Evolutionary conservation across 2,113 vertebrate species (phyloP).

Genomic region (Otis tarda): DNA sequence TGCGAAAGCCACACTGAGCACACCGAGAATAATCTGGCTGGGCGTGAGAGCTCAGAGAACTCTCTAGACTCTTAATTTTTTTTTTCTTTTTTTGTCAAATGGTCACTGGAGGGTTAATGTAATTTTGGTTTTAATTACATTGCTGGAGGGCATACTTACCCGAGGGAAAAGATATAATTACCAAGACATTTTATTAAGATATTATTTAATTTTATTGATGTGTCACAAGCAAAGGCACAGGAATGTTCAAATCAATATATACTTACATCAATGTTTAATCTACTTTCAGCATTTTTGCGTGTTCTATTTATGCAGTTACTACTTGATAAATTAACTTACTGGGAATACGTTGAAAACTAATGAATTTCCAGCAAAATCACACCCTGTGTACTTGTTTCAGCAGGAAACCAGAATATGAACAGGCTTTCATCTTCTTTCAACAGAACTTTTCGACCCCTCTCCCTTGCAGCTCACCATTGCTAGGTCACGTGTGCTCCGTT

Average conservation of each 20-base stretch:
- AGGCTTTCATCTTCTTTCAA: background rate
- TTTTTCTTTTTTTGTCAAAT: background rate
- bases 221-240: conserved; percentile 48
- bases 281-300: conserved; percentile 67
- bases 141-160: conserved; percentile 41
- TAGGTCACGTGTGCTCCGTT: background rate
- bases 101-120: conserved; percentile 50
- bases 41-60: background rate
- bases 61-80: background rate
- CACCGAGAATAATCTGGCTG: background rate
- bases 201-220: conserved; percentile 77
- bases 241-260: conserved; percentile 61
- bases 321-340: conserved; percentile 71
- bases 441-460: background rate
- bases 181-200: conserved; percentile 74
- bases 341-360: conserved; percentile 48
- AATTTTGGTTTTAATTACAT: conserved; percentile 60
- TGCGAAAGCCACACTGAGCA: accelerated
- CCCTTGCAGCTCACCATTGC: background rate
- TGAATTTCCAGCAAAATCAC: conserved; percentile 54
- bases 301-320: conserved; percentile 72
- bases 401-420: background rate
- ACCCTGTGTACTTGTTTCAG: conserved; percentile 20
- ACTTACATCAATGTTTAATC: conserved; percentile 75
- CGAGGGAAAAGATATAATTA: conserved; percentile 37